These are phyloP conservation scores for Drosophila neutralis DNA, from an alignment of 2,888 invertebrate species.

Conservation along the genomic window DNA sequence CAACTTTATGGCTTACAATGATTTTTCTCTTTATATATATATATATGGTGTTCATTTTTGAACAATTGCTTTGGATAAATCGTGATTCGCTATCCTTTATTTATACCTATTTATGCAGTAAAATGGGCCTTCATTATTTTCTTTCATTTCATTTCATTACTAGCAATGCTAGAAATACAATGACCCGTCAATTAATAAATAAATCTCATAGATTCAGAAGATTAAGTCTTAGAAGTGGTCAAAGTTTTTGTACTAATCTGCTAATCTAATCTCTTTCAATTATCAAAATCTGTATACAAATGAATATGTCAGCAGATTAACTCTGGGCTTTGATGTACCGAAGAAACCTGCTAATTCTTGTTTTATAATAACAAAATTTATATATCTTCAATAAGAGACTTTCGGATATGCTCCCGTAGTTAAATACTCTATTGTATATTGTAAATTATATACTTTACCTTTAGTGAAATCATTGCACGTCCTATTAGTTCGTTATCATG, in stretches of 20 bases:
- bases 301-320: background rate
- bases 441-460: conserved; percentile 74
- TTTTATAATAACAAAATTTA: background rate
- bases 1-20: too few species aligned
- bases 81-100: background rate
- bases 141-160: background rate
- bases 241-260: background rate
- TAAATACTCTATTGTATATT: background rate
- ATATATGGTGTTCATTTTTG: too few species aligned
- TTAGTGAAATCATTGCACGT: conserved; percentile 92
- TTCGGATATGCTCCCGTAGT: background rate
- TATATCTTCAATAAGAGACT: background rate
- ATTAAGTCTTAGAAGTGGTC: background rate
- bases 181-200: too few species aligned
- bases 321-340: background rate
- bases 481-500: conserved; percentile 98
- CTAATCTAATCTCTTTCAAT: background rate
- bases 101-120: background rate
- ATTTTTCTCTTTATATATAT: too few species aligned
- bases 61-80: background rate
- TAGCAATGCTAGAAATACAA: too few species aligned
- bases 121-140: background rate
- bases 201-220: background rate
- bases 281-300: background rate
- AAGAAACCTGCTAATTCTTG: background rate